Evolutionary conservation across 2,113 vertebrate genomes (phyloP).

Genomic region (Girardinichthys multiradiatus): DNA sequence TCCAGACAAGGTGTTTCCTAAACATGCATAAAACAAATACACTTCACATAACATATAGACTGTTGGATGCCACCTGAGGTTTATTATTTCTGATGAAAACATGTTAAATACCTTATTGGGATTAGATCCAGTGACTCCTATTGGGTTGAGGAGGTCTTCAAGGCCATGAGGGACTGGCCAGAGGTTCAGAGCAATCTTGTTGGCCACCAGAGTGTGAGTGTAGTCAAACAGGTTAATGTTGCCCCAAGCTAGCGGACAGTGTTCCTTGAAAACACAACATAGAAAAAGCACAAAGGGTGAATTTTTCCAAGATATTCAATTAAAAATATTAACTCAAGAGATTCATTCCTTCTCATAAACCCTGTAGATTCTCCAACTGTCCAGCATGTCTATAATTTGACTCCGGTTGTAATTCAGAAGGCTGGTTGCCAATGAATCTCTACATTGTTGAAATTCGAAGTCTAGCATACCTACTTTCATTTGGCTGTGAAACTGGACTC

Average conservation of each 20-base stretch:
- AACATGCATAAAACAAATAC: constrained; percentile 2
- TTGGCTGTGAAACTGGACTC: no score
- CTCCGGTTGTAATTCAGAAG: no score
- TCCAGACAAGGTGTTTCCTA: constrained; percentile 99
- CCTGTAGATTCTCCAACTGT: background rate
- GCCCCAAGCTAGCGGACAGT: constrained; percentile 96
- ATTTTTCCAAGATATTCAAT: background rate
- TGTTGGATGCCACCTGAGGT: no score
- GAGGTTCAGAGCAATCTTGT: constrained; percentile 98
- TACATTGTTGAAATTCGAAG: no score
- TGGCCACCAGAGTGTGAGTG: constrained; percentile 94
- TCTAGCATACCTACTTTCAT: no score
- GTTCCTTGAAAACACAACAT: constrained; percentile 55
- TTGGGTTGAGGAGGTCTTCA: constrained; percentile 96
- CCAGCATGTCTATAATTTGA: no score
- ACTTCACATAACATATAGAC: background rate
- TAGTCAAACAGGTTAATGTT: constrained; percentile 99
- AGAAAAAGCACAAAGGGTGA: constrained; percentile 6
- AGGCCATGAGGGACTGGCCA: constrained; percentile 98
- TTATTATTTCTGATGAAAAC: background rate
- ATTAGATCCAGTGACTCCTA: constrained; percentile 97
- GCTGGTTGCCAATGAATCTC: no score
- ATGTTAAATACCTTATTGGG: constrained; percentile 89
- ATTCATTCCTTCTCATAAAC: background rate
- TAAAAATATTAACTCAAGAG: no score